These are phyloP conservation scores for Ischnura elegans DNA, from an alignment of 2,888 invertebrate genomes.

Conservation along the genomic window DNA sequence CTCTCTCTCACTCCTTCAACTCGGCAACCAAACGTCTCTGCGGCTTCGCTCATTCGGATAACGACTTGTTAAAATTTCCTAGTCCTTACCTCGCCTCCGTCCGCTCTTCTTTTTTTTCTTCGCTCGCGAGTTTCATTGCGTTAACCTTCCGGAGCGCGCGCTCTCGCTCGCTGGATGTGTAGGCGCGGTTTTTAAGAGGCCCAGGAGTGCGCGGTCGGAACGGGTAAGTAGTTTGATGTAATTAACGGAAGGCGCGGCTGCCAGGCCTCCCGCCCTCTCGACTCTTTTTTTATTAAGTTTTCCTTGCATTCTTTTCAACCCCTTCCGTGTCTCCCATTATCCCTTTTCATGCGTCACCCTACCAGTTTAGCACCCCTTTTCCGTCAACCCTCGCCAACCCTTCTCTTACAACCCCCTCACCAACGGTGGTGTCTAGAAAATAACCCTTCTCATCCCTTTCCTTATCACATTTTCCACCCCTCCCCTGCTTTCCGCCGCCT, in stretches of 20 bases:
- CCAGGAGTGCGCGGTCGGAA: background rate
- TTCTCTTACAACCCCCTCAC: background rate
- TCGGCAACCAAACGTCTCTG: background rate
- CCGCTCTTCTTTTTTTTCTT: background rate
- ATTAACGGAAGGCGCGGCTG: background rate
- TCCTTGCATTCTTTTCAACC: background rate
- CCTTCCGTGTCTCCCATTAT: background rate
- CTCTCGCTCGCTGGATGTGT: background rate
- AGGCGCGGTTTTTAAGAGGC: background rate
- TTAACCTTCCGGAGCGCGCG: background rate
- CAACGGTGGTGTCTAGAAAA: too few species aligned
- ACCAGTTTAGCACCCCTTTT: too few species aligned
- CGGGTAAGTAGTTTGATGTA: conserved; percentile 22
- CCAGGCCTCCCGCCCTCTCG: background rate
- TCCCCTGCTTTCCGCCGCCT: background rate
- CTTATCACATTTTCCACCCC: too few species aligned
- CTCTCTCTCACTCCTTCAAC: background rate
- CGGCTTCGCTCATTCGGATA: background rate
- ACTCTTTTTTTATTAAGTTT: conserved; percentile 9
- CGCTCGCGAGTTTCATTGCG: background rate
- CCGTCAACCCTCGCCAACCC: background rate
- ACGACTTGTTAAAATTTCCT: background rate
- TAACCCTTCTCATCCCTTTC: too few species aligned
- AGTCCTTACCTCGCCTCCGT: background rate
- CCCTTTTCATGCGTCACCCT: too few species aligned